A percentile compares a stretch with the other conserved stretches of the same genome.
Evolutionary conservation across 2,888 invertebrate species (phyloP).

Genomic region (Hipparchia semele): DNA sequence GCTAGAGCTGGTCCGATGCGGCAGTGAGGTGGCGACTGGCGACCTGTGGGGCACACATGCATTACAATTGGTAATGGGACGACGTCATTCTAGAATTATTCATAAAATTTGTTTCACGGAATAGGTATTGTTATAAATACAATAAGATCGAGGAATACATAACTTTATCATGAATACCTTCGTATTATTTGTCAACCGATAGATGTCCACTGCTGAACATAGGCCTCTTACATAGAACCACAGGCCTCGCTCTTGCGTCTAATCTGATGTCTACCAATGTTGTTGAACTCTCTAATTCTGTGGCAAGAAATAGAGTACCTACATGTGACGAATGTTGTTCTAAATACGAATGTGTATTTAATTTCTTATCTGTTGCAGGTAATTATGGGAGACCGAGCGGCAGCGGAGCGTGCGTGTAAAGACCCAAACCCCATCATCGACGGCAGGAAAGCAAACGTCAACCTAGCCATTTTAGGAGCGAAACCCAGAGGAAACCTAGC

Average conservation of each 20-base stretch:
- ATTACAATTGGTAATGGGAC: constrained; percentile 77
- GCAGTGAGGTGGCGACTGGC: constrained; percentile 54
- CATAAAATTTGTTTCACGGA: constrained; percentile 37
- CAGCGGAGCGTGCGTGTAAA: constrained; percentile 98
- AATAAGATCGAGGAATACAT: constrained; percentile 19
- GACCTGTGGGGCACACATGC: constrained; percentile 69
- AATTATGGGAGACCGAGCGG: constrained; percentile 97
- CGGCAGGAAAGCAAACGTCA: constrained; percentile 98
- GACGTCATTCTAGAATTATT: constrained; percentile 53
- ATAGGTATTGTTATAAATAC: constrained; percentile 17
- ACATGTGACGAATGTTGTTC: not conserved
- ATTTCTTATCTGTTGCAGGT: constrained; percentile 85
- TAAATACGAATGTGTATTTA: not conserved
- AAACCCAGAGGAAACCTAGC: constrained; percentile 96
- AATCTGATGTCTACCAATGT: too few species aligned
- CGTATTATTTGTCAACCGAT: too few species aligned
- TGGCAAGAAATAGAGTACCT: not conserved
- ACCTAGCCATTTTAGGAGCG: constrained; percentile 98
- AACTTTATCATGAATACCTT: not conserved
- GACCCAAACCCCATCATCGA: constrained; percentile 99
- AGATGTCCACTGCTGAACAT: too few species aligned
- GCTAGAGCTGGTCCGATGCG: constrained; percentile 51
- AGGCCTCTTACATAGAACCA: too few species aligned
- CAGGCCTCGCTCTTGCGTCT: too few species aligned
- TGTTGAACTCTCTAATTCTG: not conserved